Base-by-base conservation (phyloP, 2,797 vertebrate genomes). In the Octomys mimax region DNA sequence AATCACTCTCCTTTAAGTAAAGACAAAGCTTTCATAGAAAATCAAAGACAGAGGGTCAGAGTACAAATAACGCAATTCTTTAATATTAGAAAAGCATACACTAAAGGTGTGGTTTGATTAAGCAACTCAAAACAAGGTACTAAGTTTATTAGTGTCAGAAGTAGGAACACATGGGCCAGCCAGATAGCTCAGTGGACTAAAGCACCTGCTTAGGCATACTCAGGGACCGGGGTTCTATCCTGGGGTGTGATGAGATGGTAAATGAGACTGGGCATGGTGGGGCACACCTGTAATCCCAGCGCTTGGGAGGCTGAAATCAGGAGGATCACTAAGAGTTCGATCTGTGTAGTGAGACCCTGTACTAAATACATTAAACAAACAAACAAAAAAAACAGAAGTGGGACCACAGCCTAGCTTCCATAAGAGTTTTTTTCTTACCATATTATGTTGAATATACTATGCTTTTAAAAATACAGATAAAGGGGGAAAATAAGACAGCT, bases 1-100 rank as follows among this genome's bases (percentile, higher is more conserved):
- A 95, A 82, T 78, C 78, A 92, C 22, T 54, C 73, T 71, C 36
- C 11, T 92, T 81, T 95, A 77, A 49, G 24, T 75, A 75, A 84
- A 89, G 33, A 70, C 22, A 36, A 66, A 95, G 62, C 42, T 83
- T 77, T 8, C 26, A 77, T 12, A 39, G 94, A 42, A 83, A 90
- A 13, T 66, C 66, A 85, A 31, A 87, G 36, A 71, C 9, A 39
- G 59, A 89, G 42, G 7, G 80, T 21, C 66, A 91, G 24, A 54
- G 42, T 84, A 24, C 19, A 89, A 75, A 36, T 64, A 95, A 5
- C n/a, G 11, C 22, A 89, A 52, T 62, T 71, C 13, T 68, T 42
- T 31, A 75, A 78, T 42, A 84, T 95, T 49, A 77, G n/a, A 52
- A 64, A 86, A 64, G n/a, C 21, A 12, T 64, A 68, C 52, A n/a